Conservation (phyloP, 2,888 invertebrate species). For the Bugulina stolonifera region DNA sequence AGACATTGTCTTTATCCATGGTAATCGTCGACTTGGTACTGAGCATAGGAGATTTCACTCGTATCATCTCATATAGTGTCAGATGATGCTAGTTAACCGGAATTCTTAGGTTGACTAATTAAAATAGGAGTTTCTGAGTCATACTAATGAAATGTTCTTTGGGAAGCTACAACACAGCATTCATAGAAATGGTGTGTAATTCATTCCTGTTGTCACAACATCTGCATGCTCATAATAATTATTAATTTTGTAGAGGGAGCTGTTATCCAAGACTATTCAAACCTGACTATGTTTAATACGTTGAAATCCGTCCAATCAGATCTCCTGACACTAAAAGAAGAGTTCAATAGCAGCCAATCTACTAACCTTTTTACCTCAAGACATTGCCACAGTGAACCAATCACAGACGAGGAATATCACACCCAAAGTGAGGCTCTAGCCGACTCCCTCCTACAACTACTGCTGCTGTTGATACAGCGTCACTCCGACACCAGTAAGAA, state of each 20-base stretch:
- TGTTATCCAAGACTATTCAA: neutral
- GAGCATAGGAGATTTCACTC: no score
- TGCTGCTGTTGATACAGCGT: neutral
- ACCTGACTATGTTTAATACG: neutral
- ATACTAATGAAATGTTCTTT: no score
- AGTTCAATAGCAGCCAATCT: neutral
- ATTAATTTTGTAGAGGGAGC: neutral
- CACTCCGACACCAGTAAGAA: constrained; percentile 5
- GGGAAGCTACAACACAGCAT: no score
- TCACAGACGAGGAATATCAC: neutral
- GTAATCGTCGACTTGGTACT: no score
- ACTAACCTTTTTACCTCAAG: neutral
- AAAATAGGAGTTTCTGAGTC: no score
- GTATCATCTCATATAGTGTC: no score
- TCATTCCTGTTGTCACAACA: no score
- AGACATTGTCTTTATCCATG: no score
- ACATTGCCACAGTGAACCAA: neutral
- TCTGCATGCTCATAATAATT: neutral
- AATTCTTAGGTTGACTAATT: no score
- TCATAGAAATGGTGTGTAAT: no score
- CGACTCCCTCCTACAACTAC: neutral
- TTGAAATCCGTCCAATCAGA: neutral
- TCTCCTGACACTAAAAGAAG: neutral
- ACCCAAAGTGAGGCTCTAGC: neutral
- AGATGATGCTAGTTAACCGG: no score